phyloP scores from a whole-genome alignment of 2,113 vertebrate species.

The Symphodus melops region DNA sequence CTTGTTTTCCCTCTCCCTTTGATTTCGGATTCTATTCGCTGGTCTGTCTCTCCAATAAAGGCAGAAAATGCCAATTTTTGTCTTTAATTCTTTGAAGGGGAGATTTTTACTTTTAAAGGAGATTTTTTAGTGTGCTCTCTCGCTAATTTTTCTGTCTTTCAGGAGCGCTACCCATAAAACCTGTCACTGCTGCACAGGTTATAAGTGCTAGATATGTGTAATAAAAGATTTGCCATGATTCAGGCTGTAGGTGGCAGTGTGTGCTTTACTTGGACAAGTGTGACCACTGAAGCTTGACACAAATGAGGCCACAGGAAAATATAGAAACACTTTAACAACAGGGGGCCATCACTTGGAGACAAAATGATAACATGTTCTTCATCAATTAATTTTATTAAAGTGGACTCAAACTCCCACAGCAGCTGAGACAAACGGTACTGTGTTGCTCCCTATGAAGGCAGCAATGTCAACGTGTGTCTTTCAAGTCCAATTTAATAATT shows the following conservation, averaged over 20 bases:
- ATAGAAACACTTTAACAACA: constrained; percentile 6
- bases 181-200: not conserved
- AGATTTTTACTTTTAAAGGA: too few relatives aligned
- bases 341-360: constrained; percentile 25
- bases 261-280: not conserved
- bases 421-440: not conserved
- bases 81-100: too few relatives aligned
- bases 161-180: not conserved
- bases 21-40: too few relatives aligned
- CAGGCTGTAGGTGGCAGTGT: constrained; percentile 68
- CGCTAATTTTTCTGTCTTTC: not conserved
- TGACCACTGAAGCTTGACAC: not conserved
- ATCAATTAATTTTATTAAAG: constrained; percentile 24
- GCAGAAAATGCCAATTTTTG: too few relatives aligned
- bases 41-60: too few relatives aligned
- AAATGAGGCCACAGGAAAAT: constrained; percentile 35
- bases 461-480: constrained; percentile 3
- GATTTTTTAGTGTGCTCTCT: too few relatives aligned
- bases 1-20: too few relatives aligned
- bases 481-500: constrained; percentile 12
- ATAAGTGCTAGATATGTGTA: not conserved
- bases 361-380: constrained; percentile 14
- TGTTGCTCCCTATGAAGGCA: constrained; percentile 6
- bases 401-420: constrained; percentile 19
- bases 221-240: not conserved